Evolutionary conservation across 2,888 invertebrate genomes (phyloP).

Genomic region (Tholera decimalis): DNA sequence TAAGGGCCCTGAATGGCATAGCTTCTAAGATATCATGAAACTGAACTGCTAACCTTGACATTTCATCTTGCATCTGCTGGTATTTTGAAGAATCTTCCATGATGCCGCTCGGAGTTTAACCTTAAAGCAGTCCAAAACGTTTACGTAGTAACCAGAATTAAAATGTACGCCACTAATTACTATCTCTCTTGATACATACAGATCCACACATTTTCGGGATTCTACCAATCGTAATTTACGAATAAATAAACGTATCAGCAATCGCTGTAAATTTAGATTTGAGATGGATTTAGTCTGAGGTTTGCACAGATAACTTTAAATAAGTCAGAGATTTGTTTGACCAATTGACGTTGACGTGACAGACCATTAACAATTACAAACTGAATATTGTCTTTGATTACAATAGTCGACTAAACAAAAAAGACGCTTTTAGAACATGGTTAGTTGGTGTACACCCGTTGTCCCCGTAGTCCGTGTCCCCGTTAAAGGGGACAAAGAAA

Average conservation of each 20-base stretch:
- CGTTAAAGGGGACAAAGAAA: no score
- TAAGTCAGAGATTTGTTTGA: no score
- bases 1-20: not conserved
- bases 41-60: conserved; percentile 94
- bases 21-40: not conserved
- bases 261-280: not conserved
- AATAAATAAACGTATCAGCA: not conserved
- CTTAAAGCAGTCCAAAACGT: conserved; percentile 89
- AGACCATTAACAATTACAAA: no score
- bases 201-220: conserved; percentile 70
- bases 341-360: not conserved
- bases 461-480: no score
- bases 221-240: conserved; percentile 1
- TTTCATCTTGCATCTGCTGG: conserved; percentile 97
- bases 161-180: conserved; percentile 69
- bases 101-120: conserved; percentile 79
- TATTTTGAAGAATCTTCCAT: conserved; percentile 91
- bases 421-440: no score
- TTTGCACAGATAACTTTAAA: no score
- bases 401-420: no score
- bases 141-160: conserved; percentile 83
- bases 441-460: no score
- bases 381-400: no score
- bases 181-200: conserved; percentile 80
- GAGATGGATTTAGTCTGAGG: no score